These are phyloP conservation scores for Lethrus apterus DNA, from an alignment of 1,140 invertebrate species.

Conservation along the genomic window DNA sequence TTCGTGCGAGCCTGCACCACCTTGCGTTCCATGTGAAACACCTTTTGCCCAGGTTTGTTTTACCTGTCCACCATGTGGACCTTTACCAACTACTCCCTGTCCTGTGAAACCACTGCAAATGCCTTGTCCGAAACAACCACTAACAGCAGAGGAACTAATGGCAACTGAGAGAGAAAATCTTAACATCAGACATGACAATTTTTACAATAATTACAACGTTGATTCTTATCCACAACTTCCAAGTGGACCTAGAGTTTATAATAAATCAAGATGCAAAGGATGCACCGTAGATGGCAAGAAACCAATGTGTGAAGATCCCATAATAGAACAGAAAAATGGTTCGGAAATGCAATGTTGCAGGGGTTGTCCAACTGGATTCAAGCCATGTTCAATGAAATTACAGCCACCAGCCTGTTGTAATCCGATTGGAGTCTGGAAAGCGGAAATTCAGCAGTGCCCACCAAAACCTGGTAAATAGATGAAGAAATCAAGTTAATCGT, in stretches of 20 bases:
- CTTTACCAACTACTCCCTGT: conserved; percentile 11
- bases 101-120: conserved; percentile 17
- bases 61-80: conserved; percentile 3
- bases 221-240: conserved; percentile 27
- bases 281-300: conserved; percentile 25
- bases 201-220: conserved; percentile 35
- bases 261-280: neutral
- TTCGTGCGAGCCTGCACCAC: conserved; percentile 4
- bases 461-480: conserved; percentile 29
- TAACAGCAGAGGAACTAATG: conserved; percentile 6
- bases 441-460: conserved; percentile 30
- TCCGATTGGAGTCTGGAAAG: conserved; percentile 31
- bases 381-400: conserved; percentile 34
- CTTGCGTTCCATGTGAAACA: neutral
- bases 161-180: too few relatives aligned
- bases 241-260: too few relatives aligned
- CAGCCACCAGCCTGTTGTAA: conserved; percentile 27
- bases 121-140: conserved; percentile 1
- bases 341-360: conserved; percentile 13
- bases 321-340: conserved; percentile 7
- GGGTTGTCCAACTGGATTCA: conserved; percentile 25
- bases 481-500: too few relatives aligned
- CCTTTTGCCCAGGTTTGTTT: conserved; percentile 23
- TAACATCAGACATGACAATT: conserved; percentile 27
- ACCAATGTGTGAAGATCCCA: conserved; percentile 25